These are phyloP conservation scores for Caenorhabditis auriculariae DNA, from an alignment of 2,888 invertebrate genomes.

Conservation along the genomic window DNA sequence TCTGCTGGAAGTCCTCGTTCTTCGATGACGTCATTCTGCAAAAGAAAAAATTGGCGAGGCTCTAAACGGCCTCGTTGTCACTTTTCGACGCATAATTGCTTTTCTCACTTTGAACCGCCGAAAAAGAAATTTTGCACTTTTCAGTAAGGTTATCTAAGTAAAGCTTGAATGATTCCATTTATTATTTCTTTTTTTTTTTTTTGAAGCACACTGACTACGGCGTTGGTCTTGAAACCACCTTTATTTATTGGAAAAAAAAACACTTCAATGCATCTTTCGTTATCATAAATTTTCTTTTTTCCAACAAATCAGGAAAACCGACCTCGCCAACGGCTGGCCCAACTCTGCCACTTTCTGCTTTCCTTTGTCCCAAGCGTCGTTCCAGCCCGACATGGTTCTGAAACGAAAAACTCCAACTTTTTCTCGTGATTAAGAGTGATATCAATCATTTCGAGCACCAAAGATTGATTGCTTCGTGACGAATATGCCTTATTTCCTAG, in stretches of 20 bases:
- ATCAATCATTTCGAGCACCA: too few relatives aligned
- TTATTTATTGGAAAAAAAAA: background rate
- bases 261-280: slow-evolving; percentile 2
- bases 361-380: slow-evolving; percentile 46
- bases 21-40: slow-evolving; percentile 24
- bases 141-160: background rate
- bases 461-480: too few relatives aligned
- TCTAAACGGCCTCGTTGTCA: background rate
- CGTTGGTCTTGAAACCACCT: background rate
- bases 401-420: too few relatives aligned
- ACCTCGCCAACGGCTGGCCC: slow-evolving; percentile 51
- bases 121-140: background rate
- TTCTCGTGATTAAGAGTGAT: too few relatives aligned
- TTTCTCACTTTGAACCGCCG: background rate
- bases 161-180: background rate
- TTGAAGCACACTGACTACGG: background rate
- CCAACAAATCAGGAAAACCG: slow-evolving; percentile 6
- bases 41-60: slow-evolving; percentile 1
- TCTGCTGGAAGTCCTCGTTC: background rate
- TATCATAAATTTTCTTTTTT: too few relatives aligned
- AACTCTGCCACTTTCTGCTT: slow-evolving; percentile 50
- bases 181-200: background rate
- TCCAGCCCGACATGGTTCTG: slow-evolving; percentile 28
- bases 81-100: background rate
- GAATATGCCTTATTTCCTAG: too few relatives aligned